Conservation (phyloP, 2,797 vertebrate species). For the Protonibea diacanthus region DNA sequence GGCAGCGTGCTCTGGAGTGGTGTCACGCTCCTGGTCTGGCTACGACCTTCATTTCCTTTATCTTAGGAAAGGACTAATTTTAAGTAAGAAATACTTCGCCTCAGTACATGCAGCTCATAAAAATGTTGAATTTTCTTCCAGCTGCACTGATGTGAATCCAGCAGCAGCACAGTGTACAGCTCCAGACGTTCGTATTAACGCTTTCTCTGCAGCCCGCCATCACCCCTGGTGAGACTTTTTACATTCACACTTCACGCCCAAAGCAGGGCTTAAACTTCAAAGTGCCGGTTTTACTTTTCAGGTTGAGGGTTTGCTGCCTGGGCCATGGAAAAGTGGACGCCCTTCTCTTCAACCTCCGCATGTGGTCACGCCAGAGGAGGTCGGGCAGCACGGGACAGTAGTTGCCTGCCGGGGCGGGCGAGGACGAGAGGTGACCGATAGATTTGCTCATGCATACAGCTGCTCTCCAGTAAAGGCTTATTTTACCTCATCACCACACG, state of each 20-base stretch:
- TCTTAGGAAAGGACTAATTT: no score
- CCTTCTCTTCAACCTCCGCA: slow-evolving; percentile 97
- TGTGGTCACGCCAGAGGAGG: slow-evolving; percentile 95
- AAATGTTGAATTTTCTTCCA: slow-evolving; percentile 53
- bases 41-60: no score
- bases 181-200: slow-evolving; percentile 88
- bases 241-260: not conserved
- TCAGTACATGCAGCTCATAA: no score
- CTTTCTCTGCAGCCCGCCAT: slow-evolving; percentile 90
- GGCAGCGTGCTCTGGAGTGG: slow-evolving; percentile 94
- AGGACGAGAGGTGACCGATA: slow-evolving; percentile 94
- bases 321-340: slow-evolving; percentile 92
- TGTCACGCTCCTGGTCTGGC: slow-evolving; percentile 92
- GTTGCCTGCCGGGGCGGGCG: slow-evolving; percentile 96
- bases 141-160: slow-evolving; percentile 94
- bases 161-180: slow-evolving; percentile 89
- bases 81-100: rapidly evolving
- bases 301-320: slow-evolving; percentile 90
- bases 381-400: slow-evolving; percentile 89
- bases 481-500: slow-evolving; percentile 93
- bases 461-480: slow-evolving; percentile 90
- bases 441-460: slow-evolving; percentile 88
- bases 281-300: slow-evolving; percentile 48
- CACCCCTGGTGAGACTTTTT: slow-evolving; percentile 89
- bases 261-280: no score